Base-by-base conservation (phyloP, 2,113 vertebrate genomes). In the Muntiacus muntjak region DNA sequence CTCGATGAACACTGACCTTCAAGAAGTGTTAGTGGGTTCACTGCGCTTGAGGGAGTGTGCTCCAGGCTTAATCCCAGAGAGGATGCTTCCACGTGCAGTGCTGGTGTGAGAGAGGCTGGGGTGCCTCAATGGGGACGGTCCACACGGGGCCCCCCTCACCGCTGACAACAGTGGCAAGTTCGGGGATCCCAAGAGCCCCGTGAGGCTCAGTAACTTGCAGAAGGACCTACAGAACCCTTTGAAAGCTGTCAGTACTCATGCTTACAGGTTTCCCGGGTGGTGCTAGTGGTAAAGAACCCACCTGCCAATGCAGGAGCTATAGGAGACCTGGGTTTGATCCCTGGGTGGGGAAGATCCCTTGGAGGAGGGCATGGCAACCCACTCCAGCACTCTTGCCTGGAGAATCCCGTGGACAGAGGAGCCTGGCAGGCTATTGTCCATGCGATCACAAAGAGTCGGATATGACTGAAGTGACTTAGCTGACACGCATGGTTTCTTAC, bases 131-230 rank as follows among this genome's bases (percentile, higher is more conserved):
- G 9, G 58, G n/a, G 36, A 28, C 0, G 1, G 30, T 54, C 11
- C 26, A 3, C 16, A 2, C 0, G 0, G 10, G 14, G 6, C 30
- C 6, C 21, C 16, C 26, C 2, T 90, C 71, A 4, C 28, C 0
- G 6, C 40, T 57, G 64, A 67, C 28, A 14, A 15, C 83, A 40
- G 0, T 8, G 64, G 15, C 52, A 58, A 3, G 50, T 36, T 26
- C 0, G 5, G 60, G 28, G n/a, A 45, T 82, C 54, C 36, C 17
- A 12, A 14, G 10, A 28, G 21, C 33, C 2, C 25, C 15, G 3
- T 5, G 40, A 16, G 13, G 11, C 57, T 40, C 7, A 10, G 5
- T 12, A 9, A 25, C 57, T 89, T 76, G 11, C 23, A 3, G n/a
- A 67, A 82, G 78, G 11, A 4, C 33, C 21, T 52, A 30, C 33